phyloP scores from a whole-genome alignment of 1,140 invertebrate species.

The Ceratina japonica region DNA sequence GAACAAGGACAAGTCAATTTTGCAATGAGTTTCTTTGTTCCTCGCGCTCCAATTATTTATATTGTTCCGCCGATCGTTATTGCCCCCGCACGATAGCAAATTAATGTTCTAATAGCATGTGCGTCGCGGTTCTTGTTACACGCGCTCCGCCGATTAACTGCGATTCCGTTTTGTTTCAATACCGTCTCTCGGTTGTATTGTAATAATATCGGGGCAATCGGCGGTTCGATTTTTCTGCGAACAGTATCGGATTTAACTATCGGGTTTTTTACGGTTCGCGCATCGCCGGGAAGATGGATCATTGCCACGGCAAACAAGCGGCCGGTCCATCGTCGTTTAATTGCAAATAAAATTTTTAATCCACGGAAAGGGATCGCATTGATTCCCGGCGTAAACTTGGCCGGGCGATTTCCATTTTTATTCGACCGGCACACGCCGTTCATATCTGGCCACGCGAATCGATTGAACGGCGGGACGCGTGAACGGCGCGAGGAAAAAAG shows the following conservation, averaged over 20 bases:
- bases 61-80: too few relatives aligned
- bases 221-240: too few relatives aligned
- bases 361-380: slow-evolving; percentile 7
- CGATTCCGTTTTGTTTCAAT: neutral
- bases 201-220: neutral
- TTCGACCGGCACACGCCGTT: slow-evolving; percentile 1
- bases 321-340: slow-evolving; percentile 20
- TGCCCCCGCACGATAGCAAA: too few relatives aligned
- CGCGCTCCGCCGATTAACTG: too few relatives aligned
- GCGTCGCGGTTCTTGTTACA: too few relatives aligned
- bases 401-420: slow-evolving; percentile 42
- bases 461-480: slow-evolving; percentile 3
- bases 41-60: too few relatives aligned
- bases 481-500: neutral
- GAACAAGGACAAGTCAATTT: slow-evolving; percentile 9
- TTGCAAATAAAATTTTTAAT: slow-evolving; percentile 47
- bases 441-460: slow-evolving; percentile 17
- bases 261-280: too few relatives aligned
- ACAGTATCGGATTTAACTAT: too few relatives aligned
- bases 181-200: neutral
- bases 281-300: neutral
- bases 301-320: neutral
- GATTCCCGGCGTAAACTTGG: slow-evolving; percentile 39
- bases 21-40: neutral
- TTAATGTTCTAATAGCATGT: too few relatives aligned